Percentiles rank a stretch among this genome's conserved stretches.
These are phyloP conservation scores for Cryptoleucopteryx plumbea DNA, from an alignment of 2,113 vertebrate genomes.

Conservation along the genomic window DNA sequence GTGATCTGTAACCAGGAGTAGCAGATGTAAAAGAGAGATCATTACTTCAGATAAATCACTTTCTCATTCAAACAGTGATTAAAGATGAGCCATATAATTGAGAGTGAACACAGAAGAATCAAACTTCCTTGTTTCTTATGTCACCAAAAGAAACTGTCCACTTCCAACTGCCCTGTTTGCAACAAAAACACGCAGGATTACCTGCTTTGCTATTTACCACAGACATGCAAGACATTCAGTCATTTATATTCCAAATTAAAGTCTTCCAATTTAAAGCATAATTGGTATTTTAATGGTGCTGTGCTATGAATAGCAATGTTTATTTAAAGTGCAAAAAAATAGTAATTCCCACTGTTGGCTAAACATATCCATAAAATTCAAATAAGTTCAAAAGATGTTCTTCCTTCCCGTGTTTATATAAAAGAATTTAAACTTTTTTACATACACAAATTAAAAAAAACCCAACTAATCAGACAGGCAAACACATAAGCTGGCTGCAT, in stretches of 20 bases:
- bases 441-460: rapidly evolving
- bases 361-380: background rate
- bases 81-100: background rate
- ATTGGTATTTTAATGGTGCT: background rate
- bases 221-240: background rate
- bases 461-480: background rate
- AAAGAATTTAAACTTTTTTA: background rate
- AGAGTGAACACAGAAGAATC: background rate
- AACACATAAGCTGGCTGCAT: background rate
- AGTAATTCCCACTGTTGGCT: background rate
- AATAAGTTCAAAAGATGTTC: background rate
- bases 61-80: background rate
- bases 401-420: background rate
- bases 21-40: background rate
- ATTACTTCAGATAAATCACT: background rate
- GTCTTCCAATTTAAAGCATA: background rate
- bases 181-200: background rate
- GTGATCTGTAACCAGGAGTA: background rate
- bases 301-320: background rate
- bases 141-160: background rate
- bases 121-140: background rate
- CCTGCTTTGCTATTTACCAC: background rate
- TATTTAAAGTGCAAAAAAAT: background rate
- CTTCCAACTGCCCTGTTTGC: background rate
- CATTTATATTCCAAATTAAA: background rate